A percentile compares a stretch with the other conserved stretches of the same genome.
Conservation (phyloP, 2,888 invertebrate genomes). For the Ophion costatus region DNA sequence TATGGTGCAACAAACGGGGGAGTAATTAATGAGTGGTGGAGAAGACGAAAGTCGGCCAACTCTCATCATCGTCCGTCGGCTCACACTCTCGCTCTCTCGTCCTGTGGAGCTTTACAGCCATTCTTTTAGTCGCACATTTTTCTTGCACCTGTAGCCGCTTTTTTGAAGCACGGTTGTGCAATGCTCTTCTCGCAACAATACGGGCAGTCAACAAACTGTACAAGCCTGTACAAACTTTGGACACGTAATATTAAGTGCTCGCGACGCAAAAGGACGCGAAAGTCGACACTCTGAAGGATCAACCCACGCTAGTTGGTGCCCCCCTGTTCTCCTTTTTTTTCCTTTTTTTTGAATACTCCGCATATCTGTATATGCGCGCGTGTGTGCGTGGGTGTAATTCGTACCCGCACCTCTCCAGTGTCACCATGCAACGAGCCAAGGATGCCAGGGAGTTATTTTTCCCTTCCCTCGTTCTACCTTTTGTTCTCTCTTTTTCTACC, state of each 20-base stretch:
- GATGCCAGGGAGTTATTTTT: neutral
- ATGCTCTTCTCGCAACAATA: constrained; percentile 26
- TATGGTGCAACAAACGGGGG: constrained; percentile 48
- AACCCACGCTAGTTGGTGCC: neutral
- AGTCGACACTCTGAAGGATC: neutral
- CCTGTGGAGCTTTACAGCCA: constrained; percentile 12
- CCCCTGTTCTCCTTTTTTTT: neutral
- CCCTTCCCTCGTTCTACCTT: neutral
- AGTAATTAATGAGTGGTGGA: constrained; percentile 53
- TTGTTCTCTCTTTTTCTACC: neutral
- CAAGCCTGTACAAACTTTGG: constrained; percentile 14
- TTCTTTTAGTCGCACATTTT: neutral
- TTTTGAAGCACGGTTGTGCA: constrained; percentile 9
- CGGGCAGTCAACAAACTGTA: constrained; percentile 25
- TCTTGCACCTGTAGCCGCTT: constrained; percentile 30
- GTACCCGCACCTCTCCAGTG: neutral
- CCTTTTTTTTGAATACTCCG: neutral
- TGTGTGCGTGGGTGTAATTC: neutral
- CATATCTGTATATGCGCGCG: neutral
- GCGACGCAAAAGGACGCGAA: neutral
- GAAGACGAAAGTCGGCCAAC: constrained; percentile 2
- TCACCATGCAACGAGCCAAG: neutral
- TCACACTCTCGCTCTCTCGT: neutral
- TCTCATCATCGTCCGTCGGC: neutral
- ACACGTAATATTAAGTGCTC: constrained; percentile 4